Evolutionary conservation across 2,113 vertebrate species (phyloP).

Genomic region (Arothron firmamentum): DNA sequence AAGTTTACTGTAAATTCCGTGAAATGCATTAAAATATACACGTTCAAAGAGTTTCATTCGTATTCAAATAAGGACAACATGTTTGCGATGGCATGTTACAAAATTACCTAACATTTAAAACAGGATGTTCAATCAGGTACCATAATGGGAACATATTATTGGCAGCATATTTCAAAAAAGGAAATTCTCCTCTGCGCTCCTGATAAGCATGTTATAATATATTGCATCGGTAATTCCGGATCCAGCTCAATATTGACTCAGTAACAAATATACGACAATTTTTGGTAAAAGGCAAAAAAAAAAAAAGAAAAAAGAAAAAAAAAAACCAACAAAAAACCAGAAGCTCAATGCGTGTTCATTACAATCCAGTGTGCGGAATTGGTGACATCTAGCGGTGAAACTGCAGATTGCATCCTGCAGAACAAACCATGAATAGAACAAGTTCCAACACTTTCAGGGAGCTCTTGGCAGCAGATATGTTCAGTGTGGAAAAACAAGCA

Average conservation of each 20-base stretch:
- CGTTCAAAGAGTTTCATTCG: not conserved
- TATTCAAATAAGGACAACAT: not conserved
- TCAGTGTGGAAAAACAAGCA: conserved; percentile 14
- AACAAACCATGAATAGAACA: not conserved
- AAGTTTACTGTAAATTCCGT: no score
- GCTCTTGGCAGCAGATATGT: conserved; percentile 6
- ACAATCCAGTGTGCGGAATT: not conserved
- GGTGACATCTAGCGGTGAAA: not conserved
- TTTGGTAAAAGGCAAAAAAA: not conserved
- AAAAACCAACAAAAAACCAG: not conserved
- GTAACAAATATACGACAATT: not conserved
- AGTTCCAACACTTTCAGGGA: conserved; percentile 1
- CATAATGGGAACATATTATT: not conserved
- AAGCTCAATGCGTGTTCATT: no score
- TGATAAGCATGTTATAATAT: no score
- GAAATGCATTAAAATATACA: not conserved
- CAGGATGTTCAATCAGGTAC: not conserved
- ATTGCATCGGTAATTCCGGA: not conserved
- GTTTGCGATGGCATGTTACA: not conserved
- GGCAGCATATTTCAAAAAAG: no score
- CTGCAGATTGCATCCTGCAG: not conserved
- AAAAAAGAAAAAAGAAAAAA: not conserved
- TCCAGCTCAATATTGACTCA: not conserved
- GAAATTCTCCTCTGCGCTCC: no score
- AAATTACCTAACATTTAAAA: not conserved